Evolutionary conservation across 2,113 vertebrate genomes (phyloP).

Genomic region (Craseonycteris thonglongyai): DNA sequence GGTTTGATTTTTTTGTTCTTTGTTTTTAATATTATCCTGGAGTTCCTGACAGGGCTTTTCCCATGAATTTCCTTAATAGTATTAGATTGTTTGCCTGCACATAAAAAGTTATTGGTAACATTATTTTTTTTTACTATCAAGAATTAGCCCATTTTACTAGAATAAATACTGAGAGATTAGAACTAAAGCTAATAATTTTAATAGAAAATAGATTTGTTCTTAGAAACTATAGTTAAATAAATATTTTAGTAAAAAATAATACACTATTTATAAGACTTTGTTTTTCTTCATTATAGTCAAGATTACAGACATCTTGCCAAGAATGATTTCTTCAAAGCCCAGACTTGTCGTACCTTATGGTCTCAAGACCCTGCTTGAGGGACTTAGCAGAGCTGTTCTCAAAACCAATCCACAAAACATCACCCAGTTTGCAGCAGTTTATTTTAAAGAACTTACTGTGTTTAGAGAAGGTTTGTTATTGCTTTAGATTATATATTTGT

Average conservation of each 20-base stretch:
- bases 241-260: neutral
- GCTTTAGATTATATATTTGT: neutral
- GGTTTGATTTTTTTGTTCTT: neutral
- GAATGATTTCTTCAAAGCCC: conserved; percentile 70
- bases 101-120: neutral
- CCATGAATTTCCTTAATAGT: neutral
- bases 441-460: conserved; percentile 75
- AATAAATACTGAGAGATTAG: conserved; percentile 3
- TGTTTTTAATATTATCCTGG: neutral
- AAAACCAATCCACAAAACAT: conserved; percentile 69
- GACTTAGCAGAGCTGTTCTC: conserved; percentile 74
- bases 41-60: neutral
- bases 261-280: neutral
- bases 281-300: conserved; percentile 58
- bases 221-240: neutral
- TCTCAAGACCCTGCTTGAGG: conserved; percentile 77
- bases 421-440: conserved; percentile 71
- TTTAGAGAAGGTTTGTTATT: conserved; percentile 78
- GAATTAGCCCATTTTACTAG: neutral
- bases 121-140: neutral
- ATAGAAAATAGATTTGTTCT: neutral
- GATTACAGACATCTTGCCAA: conserved; percentile 46
- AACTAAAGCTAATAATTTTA: conserved; percentile 19
- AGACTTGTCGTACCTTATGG: conserved; percentile 71
- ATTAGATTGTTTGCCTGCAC: neutral